phyloP scores from a whole-genome alignment of 2,888 invertebrate genomes.

The Encarsia formosa region DNA sequence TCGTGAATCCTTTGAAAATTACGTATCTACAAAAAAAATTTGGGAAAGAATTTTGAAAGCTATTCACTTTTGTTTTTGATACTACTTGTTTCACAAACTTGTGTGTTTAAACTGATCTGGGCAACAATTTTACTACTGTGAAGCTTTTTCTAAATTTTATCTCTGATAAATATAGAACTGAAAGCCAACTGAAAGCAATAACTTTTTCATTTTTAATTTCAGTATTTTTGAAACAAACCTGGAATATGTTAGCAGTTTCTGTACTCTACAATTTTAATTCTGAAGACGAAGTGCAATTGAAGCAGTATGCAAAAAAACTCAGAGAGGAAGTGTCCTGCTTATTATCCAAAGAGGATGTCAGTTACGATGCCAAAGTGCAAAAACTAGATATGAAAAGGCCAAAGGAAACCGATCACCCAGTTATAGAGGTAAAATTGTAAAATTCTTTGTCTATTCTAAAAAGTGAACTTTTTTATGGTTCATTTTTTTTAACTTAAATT shows the following conservation, averaged over 20 bases:
- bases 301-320: slow-evolving; percentile 43
- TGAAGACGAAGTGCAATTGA: slow-evolving; percentile 39
- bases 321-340: slow-evolving; percentile 42
- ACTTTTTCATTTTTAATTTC: neutral
- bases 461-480: too few relatives aligned
- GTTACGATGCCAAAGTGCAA: slow-evolving; percentile 37
- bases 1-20: too few relatives aligned
- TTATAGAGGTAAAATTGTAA: slow-evolving; percentile 35
- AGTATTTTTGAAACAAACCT: slow-evolving; percentile 44
- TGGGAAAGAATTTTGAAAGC: too few relatives aligned
- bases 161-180: neutral
- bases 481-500: too few relatives aligned
- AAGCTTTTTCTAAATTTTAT: too few relatives aligned
- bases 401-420: slow-evolving; percentile 32
- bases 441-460: too few relatives aligned
- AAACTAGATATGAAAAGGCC: slow-evolving; percentile 30
- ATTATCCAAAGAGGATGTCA: slow-evolving; percentile 38
- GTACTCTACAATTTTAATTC: slow-evolving; percentile 40
- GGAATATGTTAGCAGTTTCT: slow-evolving; percentile 46
- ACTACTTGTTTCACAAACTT: too few relatives aligned
- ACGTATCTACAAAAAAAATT: too few relatives aligned
- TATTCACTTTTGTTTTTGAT: too few relatives aligned
- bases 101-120: too few relatives aligned
- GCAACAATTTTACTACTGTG: too few relatives aligned
- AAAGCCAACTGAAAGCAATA: neutral